Evolutionary conservation across 1,140 invertebrate genomes (phyloP), one percentile per base, ranked within the genome.

Genomic region (Sycophila sp.): DNA sequence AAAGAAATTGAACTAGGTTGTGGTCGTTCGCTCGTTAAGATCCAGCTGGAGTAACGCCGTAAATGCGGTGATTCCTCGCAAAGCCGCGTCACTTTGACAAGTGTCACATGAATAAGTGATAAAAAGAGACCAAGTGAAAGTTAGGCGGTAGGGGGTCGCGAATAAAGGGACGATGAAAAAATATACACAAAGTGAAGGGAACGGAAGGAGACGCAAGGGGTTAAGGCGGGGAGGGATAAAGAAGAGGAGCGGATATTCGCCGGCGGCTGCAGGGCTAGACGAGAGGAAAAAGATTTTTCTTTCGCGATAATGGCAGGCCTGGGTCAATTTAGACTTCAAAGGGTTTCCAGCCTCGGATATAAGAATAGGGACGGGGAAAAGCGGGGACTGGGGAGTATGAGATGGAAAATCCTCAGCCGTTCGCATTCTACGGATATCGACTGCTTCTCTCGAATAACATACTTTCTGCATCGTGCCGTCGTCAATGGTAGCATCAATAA

Each of bases 321-420:
- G 68, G 74, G 73, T 81, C 78, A 80, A 81, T 80, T 78, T 79
- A 77, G 73, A 79, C 79, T 79, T 81, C 79, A 81, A 81, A 81
- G 79, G 69, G 63, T 74, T 78, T 22, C 59, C 32, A 59, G 42
- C 56, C 73, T 72, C 71, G 73, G 70, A 75, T 75, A 75, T 77
- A 74, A 73, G 70, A 22, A 63, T 32, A 53, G n/a, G 22, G 51
- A 38, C 36, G 1, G 30, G 22, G 24, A 32, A 58, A 13, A 47
- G 11, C 7, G 4, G 24, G 51, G 17, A n/a, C n/a, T n/a, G n/a
- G n/a, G n/a, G n/a, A n/a, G n/a, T n/a, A n/a, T n/a, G 55, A 34
- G 40, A 51, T 49, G 38, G 38, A 30, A 26, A 40, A 40, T n/a
- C n/a, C n/a, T n/a, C n/a, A n/a, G n/a, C n/a, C n/a, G 53, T 17